Conservation (phyloP, 2,113 vertebrate species). For the Lichenostomus cassidix region DNA sequence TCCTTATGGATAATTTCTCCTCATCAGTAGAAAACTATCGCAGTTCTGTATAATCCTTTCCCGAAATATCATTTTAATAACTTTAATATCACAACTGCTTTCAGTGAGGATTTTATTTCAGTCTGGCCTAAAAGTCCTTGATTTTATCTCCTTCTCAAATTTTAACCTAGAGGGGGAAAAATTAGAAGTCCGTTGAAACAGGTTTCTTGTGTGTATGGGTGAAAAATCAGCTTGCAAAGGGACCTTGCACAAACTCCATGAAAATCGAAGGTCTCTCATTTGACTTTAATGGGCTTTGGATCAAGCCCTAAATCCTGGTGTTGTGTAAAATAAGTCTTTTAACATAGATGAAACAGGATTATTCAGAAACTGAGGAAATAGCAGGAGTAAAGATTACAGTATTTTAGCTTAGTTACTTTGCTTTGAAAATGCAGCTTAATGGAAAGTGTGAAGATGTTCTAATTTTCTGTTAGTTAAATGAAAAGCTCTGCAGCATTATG, state of each 20-base stretch:
- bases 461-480: slow-evolving; percentile 21
- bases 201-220: slow-evolving; percentile 1
- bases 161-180: not conserved
- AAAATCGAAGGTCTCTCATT: not conserved
- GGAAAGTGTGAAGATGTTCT: slow-evolving; percentile 50
- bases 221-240: slow-evolving; percentile 1
- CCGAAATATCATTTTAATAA: slow-evolving; percentile 13
- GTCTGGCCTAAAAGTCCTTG: slow-evolving; percentile 46
- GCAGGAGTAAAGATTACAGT: slow-evolving; percentile 18
- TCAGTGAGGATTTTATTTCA: slow-evolving; percentile 27
- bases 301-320: not conserved
- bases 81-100: not conserved
- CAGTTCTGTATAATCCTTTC: slow-evolving; percentile 15
- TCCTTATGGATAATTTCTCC: slow-evolving; percentile 18
- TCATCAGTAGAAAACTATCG: slow-evolving; percentile 48
- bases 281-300: not conserved
- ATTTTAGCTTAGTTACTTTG: not conserved
- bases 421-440: slow-evolving; percentile 39
- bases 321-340: not conserved
- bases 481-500: slow-evolving; percentile 1
- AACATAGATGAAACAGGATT: not conserved
- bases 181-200: not conserved
- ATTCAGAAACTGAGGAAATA: not conserved
- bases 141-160: slow-evolving; percentile 50
- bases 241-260: not conserved